Percentiles rank a stretch among this genome's conserved stretches.
phyloP scores from a whole-genome alignment of 2,888 invertebrate species.

The Sarcophaga variegata region DNA sequence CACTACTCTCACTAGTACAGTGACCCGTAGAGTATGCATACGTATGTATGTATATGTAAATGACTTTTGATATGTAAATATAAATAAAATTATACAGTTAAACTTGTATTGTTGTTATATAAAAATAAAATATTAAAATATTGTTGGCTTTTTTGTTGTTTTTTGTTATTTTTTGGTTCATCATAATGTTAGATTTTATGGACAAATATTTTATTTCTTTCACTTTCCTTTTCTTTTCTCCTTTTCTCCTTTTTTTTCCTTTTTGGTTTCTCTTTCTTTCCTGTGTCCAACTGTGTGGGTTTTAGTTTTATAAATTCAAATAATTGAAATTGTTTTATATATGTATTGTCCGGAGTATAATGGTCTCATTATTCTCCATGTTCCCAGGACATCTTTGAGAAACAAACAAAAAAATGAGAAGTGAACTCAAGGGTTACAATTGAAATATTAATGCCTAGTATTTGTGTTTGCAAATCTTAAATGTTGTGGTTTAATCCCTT shows the following conservation, averaged over 20 bases:
- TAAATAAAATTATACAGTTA: too few species aligned
- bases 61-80: too few species aligned
- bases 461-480: not conserved
- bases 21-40: too few species aligned
- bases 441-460: not conserved
- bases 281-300: not conserved
- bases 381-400: not conserved
- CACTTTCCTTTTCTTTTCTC: not conserved
- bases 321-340: constrained; percentile 37
- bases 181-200: not conserved
- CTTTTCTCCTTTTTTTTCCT: too few species aligned
- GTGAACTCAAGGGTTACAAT: not conserved
- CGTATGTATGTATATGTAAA: too few species aligned
- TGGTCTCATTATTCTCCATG: not conserved
- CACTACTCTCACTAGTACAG: too few species aligned
- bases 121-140: not conserved
- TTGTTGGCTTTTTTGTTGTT: not conserved
- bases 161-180: not conserved
- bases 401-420: not conserved
- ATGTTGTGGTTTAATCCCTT: not conserved
- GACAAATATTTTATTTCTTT: not conserved
- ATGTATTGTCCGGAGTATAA: not conserved
- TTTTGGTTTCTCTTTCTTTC: too few species aligned
- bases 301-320: constrained; percentile 18
- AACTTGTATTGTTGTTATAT: not conserved